A percentile compares a stretch with the other conserved stretches of the same genome.
These are phyloP conservation scores for Onychostoma macrolepis DNA, from an alignment of 2,113 vertebrate genomes.

Conservation along the genomic window DNA sequence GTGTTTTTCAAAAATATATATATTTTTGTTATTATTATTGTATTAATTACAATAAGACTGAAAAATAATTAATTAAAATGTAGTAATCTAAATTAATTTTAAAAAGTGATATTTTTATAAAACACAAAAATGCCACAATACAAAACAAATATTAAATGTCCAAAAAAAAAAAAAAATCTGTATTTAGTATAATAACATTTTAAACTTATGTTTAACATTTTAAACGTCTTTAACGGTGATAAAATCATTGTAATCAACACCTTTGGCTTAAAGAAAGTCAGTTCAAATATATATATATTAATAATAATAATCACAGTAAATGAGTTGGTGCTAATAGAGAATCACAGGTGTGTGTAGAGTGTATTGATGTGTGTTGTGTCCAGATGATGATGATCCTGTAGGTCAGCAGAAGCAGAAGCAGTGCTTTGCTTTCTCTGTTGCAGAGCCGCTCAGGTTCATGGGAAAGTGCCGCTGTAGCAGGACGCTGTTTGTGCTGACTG, in stretches of 20 bases:
- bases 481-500: slow-evolving; percentile 81
- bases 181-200: neutral
- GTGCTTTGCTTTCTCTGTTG: slow-evolving; percentile 14
- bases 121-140: too few species aligned
- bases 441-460: slow-evolving; percentile 73
- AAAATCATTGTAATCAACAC: neutral
- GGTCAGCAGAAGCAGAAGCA: slow-evolving; percentile 10
- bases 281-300: neutral
- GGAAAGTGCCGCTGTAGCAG: slow-evolving; percentile 79
- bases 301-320: neutral
- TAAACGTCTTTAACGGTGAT: neutral
- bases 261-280: neutral
- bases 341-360: neutral
- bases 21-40: neutral
- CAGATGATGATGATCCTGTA: slow-evolving; percentile 29
- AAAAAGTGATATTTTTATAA: too few species aligned
- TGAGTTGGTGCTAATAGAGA: neutral
- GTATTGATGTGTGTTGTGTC: neutral
- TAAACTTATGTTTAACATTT: neutral
- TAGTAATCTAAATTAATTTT: neutral
- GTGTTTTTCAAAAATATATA: too few species aligned
- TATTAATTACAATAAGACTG: neutral
- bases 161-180: neutral
- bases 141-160: neutral
- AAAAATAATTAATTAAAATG: neutral